Conservation (phyloP, 2,888 invertebrate species). For the Bombylius discolor region DNA sequence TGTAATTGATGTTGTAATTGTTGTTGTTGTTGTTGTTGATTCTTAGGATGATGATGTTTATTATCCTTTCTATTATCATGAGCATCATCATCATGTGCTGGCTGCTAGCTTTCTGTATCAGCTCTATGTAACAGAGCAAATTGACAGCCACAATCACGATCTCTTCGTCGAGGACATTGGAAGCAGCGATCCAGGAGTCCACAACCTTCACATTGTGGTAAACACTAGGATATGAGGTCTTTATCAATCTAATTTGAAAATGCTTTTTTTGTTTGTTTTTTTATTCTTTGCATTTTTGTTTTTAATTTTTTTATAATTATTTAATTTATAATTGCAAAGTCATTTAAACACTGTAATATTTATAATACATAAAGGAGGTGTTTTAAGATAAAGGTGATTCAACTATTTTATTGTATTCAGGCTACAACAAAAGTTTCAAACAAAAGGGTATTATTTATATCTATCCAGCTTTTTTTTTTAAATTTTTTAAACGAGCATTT, state of each 20-base stretch:
- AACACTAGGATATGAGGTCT: conserved; percentile 24
- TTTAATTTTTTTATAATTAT: not conserved
- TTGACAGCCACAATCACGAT: conserved; percentile 80
- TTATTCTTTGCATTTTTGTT: not conserved
- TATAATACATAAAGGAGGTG: too few species aligned
- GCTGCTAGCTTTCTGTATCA: conserved; percentile 51
- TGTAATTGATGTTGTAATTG: conserved; percentile 23
- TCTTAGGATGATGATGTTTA: conserved; percentile 19
- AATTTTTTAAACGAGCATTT: too few species aligned
- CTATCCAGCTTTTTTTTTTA: too few species aligned
- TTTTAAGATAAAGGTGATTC: too few species aligned
- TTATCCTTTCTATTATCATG: conserved; percentile 2
- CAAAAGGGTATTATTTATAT: too few species aligned
- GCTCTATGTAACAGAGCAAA: conserved; percentile 80
- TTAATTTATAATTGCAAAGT: too few species aligned
- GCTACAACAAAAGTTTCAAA: too few species aligned
- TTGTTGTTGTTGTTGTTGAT: conserved; percentile 7
- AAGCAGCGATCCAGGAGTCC: conserved; percentile 81
- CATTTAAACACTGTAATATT: too few species aligned
- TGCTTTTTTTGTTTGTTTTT: not conserved
- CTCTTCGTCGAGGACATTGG: conserved; percentile 64
- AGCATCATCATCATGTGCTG: conserved; percentile 24
- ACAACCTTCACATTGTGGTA: conserved; percentile 64
- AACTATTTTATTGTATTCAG: too few species aligned
- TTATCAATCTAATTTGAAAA: not conserved